A percentile compares a stretch with the other conserved stretches of the same genome.
Conservation (phyloP, 2,113 vertebrate species). For the Synodontis membranacea region DNA sequence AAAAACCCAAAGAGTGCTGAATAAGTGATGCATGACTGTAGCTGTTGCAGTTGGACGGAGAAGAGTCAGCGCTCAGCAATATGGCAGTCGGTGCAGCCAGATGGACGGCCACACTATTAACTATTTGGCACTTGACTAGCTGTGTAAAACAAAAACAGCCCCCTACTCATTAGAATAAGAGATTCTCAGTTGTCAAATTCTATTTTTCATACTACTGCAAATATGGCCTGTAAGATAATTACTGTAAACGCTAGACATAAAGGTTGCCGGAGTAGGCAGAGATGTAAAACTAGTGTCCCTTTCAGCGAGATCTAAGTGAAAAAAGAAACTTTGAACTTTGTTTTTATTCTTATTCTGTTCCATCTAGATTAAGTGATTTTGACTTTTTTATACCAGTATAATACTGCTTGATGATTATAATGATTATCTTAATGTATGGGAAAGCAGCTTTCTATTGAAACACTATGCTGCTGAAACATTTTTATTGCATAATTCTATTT, state of each 20-base stretch:
- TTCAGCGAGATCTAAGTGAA: neutral
- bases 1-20: slow-evolving; percentile 24
- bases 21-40: slow-evolving; percentile 39
- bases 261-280: neutral
- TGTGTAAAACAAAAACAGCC: slow-evolving; percentile 18
- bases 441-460: slow-evolving; percentile 29
- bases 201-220: slow-evolving; percentile 22
- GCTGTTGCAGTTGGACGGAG: slow-evolving; percentile 21
- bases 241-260: neutral
- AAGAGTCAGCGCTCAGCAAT: slow-evolving; percentile 29
- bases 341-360: neutral
- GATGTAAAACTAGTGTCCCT: neutral
- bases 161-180: slow-evolving; percentile 35
- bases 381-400: slow-evolving; percentile 6
- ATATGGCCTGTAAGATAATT: slow-evolving; percentile 16
- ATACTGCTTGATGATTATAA: slow-evolving; percentile 12
- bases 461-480: slow-evolving; percentile 7
- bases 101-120: slow-evolving; percentile 35
- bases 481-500: slow-evolving; percentile 39
- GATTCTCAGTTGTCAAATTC: slow-evolving; percentile 39
- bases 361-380: neutral
- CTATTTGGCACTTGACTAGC: slow-evolving; percentile 32
- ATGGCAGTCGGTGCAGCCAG: slow-evolving; percentile 45
- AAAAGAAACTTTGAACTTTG: neutral
- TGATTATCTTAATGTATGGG: slow-evolving; percentile 21